These are phyloP conservation scores for Labeo catla DNA, from an alignment of 2,113 vertebrate species.

Conservation along the genomic window DNA sequence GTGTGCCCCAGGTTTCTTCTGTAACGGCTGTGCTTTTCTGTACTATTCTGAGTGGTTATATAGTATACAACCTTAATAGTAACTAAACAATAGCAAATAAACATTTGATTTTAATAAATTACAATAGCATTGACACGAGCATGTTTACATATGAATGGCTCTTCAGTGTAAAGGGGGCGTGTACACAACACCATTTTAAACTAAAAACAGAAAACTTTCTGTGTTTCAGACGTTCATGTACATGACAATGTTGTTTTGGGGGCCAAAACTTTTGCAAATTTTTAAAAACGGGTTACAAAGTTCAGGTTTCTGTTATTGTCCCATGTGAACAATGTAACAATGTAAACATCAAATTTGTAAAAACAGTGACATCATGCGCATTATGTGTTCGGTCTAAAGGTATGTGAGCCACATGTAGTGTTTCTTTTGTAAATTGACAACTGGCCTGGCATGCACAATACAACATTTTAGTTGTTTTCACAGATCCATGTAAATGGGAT, in stretches of 20 bases:
- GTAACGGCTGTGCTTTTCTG: background rate
- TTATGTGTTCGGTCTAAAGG: too few relatives aligned
- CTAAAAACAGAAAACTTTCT: background rate
- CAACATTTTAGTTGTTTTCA: too few relatives aligned
- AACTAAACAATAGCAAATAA: background rate
- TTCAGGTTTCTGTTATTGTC: background rate
- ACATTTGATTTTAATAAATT: background rate
- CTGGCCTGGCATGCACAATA: too few relatives aligned
- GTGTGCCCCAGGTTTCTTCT: conserved; percentile 58
- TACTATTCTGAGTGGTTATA: background rate
- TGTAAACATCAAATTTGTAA: background rate
- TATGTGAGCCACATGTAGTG: too few relatives aligned
- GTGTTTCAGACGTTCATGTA: too few relatives aligned
- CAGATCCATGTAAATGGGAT: too few relatives aligned
- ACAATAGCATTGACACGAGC: background rate
- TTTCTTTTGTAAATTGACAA: too few relatives aligned
- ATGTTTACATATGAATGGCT: background rate
- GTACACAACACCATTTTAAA: background rate
- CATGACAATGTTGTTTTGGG: too few relatives aligned
- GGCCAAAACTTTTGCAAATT: too few relatives aligned
- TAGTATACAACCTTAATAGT: background rate
- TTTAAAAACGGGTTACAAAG: background rate
- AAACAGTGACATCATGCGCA: background rate
- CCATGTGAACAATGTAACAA: too few relatives aligned
- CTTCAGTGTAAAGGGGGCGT: background rate